Base-by-base conservation (phyloP, 2,113 vertebrate genomes). In the Ceyx cyanopectus region DNA sequence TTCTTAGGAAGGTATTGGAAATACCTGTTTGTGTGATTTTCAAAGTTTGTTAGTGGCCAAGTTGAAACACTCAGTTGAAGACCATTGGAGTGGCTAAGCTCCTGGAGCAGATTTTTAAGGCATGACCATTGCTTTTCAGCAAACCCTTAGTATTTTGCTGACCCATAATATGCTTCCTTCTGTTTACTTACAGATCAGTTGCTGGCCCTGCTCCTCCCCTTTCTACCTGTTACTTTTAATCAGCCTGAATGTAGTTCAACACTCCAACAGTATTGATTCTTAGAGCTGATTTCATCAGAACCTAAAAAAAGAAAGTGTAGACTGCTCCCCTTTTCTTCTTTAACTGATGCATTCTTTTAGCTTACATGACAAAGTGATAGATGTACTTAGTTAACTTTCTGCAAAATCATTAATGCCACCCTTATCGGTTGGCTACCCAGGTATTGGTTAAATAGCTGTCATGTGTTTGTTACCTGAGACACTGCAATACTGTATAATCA, bases 341-440 rank as follows among this genome's bases (percentile, higher is more conserved):
- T 98, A 97, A 98, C 95, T 96, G 97, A 98, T 98, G 89, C 21
- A 65, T 97, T 96, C 94, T 95, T 97, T 97, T 96, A 97, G 58
- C 43, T 40, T 94, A 76, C 70, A 74, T 97, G 97, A 97, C 97
- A 97, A 97, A 96, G 95, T 97, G 97, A 98, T 97, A 96, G 95
- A 98, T 98, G 96, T 89, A 96, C 94, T 98, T 97, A 94, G 95
- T 97, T 97, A 98, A 95, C 95, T 97, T 97, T 93, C 92, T 96
- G 89, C 95, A 94, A 95, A 97, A 97, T 97, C 97, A 92, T 97
- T 97, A 97, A 95, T 96, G 90, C 95, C 91, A 91, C 92, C 92
- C 89, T 97, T 97, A 92, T 79, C 1, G 74, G 89, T 83, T 97
- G 92, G 94, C 87, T 98, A 91, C 93, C 89, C 62, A 69, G 88